Evolutionary conservation across 2,113 vertebrate genomes (phyloP).

Genomic region (Formicarius rufipectus): DNA sequence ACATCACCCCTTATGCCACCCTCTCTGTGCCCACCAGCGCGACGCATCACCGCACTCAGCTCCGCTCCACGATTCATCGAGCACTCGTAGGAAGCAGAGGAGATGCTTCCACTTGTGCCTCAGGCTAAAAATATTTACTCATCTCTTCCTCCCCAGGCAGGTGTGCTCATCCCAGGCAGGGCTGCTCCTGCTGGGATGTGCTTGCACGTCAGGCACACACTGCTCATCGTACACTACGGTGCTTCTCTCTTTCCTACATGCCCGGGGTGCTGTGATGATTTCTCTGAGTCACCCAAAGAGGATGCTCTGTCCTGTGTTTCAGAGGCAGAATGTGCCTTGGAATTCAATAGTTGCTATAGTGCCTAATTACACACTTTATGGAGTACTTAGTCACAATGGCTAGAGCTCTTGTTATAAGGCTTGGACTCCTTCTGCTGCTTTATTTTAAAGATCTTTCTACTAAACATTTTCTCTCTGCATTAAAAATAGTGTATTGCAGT

Average conservation of each 20-base stretch:
- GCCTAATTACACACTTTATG: conserved; percentile 53
- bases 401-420: conserved; percentile 2
- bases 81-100: not conserved
- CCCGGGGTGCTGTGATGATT: not conserved
- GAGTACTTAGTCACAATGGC: conserved; percentile 33
- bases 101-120: not conserved
- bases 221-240: accelerated
- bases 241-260: not conserved
- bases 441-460: conserved; percentile 8
- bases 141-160: not conserved
- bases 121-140: not conserved
- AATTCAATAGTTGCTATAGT: conserved; percentile 64
- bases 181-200: not conserved
- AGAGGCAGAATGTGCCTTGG: conserved; percentile 20
- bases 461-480: not conserved
- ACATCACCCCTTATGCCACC: accelerated
- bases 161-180: not conserved
- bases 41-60: accelerated
- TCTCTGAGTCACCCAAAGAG: conserved; percentile 37
- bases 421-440: conserved; percentile 25
- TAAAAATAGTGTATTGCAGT: not conserved
- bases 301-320: conserved; percentile 38
- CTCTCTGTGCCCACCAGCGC: accelerated
- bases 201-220: accelerated
- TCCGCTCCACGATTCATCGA: accelerated